These are phyloP conservation scores for Pholis gunnellus DNA, from an alignment of 2,113 vertebrate species.

Conservation along the genomic window DNA sequence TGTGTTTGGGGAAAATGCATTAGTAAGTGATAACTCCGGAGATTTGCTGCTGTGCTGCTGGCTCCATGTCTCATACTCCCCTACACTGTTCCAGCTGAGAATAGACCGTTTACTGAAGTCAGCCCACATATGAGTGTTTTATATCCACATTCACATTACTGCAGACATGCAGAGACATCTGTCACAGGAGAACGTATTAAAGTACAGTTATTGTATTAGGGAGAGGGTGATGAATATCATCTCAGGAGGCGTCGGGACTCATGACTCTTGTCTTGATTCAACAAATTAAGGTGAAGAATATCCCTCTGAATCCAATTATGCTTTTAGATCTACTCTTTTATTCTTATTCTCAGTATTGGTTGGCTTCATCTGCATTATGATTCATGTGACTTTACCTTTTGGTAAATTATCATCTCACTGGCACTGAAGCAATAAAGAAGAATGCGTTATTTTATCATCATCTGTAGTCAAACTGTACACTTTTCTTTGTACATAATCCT, in stretches of 20 bases:
- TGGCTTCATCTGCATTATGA: not conserved
- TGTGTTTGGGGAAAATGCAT: slow-evolving; percentile 49
- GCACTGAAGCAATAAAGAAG: not conserved
- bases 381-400: not conserved
- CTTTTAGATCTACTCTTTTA: not conserved
- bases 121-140: not conserved
- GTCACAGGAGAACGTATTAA: not conserved
- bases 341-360: not conserved
- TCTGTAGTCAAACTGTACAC: not conserved
- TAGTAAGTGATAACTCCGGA: slow-evolving; percentile 27
- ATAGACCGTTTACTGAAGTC: not conserved
- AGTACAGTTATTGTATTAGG: not conserved
- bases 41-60: slow-evolving; percentile 26
- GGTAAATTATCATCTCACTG: not conserved
- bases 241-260: not conserved
- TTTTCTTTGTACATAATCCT: not conserved
- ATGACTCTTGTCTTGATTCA: not conserved
- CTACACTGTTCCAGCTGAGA: not conserved
- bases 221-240: not conserved
- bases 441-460: not conserved
- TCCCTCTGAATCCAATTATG: not conserved
- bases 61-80: slow-evolving; percentile 14
- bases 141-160: not conserved
- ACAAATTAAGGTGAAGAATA: not conserved
- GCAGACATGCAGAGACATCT: not conserved